Percentiles rank a stretch among this genome's conserved stretches.
Conservation (phyloP, 2,797 vertebrate species). For the Morus bassanus region DNA sequence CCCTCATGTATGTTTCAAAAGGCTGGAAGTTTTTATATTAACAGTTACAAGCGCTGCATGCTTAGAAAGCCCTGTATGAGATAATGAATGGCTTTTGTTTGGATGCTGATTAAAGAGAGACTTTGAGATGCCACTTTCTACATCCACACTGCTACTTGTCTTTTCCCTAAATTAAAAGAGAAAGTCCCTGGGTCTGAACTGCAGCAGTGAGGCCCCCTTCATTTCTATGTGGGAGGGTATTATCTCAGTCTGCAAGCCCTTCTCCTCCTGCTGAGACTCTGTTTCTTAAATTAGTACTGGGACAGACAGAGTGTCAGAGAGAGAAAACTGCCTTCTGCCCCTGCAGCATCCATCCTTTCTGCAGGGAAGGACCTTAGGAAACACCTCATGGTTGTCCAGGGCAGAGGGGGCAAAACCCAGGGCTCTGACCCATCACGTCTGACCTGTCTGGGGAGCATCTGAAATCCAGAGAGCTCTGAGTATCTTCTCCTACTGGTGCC, state of each 20-base stretch:
- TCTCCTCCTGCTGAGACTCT: background rate
- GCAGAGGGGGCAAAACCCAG: background rate
- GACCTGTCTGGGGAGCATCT: background rate
- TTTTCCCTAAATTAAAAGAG: background rate
- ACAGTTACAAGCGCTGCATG: background rate
- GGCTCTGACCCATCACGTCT: background rate
- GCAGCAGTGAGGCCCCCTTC: background rate
- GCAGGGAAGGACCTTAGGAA: background rate
- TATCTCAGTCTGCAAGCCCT: background rate
- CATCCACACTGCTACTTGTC: background rate
- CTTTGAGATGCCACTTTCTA: background rate
- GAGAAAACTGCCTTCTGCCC: background rate
- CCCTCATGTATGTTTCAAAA: slow-evolving; percentile 51
- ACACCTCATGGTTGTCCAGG: background rate
- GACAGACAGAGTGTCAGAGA: background rate
- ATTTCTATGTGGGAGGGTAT: background rate
- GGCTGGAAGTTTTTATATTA: background rate
- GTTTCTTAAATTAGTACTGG: background rate
- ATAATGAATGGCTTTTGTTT: background rate
- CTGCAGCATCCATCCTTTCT: background rate
- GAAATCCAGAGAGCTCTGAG: background rate
- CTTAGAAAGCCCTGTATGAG: background rate
- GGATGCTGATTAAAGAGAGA: slow-evolving; percentile 28
- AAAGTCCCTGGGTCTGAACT: background rate
- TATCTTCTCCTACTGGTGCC: background rate